Percentiles rank a stretch among this genome's conserved stretches.
Conservation (phyloP, 2,888 invertebrate species). For the Silvanus unidentatus region DNA sequence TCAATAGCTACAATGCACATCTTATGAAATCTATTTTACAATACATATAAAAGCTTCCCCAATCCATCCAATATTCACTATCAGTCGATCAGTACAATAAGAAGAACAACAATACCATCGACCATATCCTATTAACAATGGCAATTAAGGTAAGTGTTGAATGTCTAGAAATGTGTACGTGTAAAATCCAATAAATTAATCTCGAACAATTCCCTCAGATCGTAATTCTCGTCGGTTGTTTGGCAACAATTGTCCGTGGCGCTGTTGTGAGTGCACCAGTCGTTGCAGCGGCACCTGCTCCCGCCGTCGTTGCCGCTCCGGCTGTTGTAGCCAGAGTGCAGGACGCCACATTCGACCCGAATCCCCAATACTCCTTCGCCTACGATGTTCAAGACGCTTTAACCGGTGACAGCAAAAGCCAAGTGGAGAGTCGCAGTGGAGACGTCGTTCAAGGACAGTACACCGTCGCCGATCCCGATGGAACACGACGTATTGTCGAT, state of each 20-base stretch:
- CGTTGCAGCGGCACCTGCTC: constrained; percentile 29
- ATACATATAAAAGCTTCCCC: constrained; percentile 25
- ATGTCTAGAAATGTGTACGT: no score
- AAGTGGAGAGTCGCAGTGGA: constrained; percentile 52
- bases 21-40: constrained; percentile 23
- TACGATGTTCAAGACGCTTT: constrained; percentile 64
- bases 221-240: constrained; percentile 21
- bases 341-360: constrained; percentile 53
- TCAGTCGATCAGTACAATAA: constrained; percentile 19
- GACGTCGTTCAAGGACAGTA: constrained; percentile 61
- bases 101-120: constrained; percentile 1
- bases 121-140: constrained; percentile 25
- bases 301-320: constrained; percentile 32
- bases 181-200: no score
- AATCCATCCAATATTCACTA: constrained; percentile 12
- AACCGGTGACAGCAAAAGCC: constrained; percentile 56
- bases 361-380: constrained; percentile 63
- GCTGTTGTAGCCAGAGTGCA: constrained; percentile 43
- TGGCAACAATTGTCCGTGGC: constrained; percentile 11
- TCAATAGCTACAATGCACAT: constrained; percentile 13
- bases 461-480: constrained; percentile 59
- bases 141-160: constrained; percentile 31
- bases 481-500: constrained; percentile 56
- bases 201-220: constrained; percentile 18
- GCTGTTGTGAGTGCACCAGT: constrained; percentile 34